Conservation (phyloP, 2,797 vertebrate species). For the Sparus aurata region DNA sequence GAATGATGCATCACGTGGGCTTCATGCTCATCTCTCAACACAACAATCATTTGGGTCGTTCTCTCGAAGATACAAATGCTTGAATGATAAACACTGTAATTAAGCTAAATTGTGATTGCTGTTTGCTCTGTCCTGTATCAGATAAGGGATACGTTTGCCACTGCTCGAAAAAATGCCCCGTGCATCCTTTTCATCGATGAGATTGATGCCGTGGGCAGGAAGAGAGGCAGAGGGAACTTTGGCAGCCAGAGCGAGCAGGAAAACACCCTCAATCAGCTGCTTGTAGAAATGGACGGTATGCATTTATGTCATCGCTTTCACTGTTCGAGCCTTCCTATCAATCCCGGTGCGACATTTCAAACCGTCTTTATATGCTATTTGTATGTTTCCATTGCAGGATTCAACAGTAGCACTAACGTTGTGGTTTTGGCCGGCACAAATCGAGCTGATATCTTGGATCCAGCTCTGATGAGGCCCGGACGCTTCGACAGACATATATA, state of each 20-base stretch:
- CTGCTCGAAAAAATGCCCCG: slow-evolving; percentile 87
- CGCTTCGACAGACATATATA: slow-evolving; percentile 89
- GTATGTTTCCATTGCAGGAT: slow-evolving; percentile 76
- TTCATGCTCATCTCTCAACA: slow-evolving; percentile 21
- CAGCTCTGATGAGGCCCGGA: slow-evolving; percentile 86
- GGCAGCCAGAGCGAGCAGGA: slow-evolving; percentile 87
- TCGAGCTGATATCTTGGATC: slow-evolving; percentile 85
- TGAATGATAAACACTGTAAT: background rate
- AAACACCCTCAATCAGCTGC: slow-evolving; percentile 89
- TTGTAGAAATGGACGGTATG: slow-evolving; percentile 89
- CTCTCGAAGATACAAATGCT: too few relatives aligned
- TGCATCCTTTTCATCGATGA: slow-evolving; percentile 91
- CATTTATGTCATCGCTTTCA: background rate
- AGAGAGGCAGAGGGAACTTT: slow-evolving; percentile 80
- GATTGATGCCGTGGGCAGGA: slow-evolving; percentile 88
- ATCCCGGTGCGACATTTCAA: background rate
- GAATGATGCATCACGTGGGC: background rate
- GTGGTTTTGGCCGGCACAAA: slow-evolving; percentile 88
- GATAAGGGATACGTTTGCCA: slow-evolving; percentile 87
- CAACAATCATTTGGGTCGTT: background rate
- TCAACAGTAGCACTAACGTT: slow-evolving; percentile 86
- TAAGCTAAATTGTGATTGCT: background rate
- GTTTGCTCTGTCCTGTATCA: slow-evolving; percentile 42
- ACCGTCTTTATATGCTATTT: background rate
- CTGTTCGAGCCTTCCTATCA: background rate